phyloP scores from a whole-genome alignment of 2,113 vertebrate species.

The Cynopterus brachyotis region DNA sequence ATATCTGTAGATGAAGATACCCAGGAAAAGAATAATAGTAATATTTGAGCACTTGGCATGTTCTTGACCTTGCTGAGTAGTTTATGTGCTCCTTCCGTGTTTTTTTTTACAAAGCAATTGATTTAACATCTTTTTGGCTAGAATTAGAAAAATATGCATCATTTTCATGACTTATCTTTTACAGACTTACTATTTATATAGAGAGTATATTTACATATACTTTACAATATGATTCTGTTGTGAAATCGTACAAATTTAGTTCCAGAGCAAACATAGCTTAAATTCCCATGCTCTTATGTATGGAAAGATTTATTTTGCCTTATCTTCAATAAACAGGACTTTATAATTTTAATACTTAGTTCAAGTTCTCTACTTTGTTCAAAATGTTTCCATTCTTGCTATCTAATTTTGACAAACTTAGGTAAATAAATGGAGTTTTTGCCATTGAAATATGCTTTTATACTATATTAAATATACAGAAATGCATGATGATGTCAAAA shows the following conservation, averaged over 20 bases:
- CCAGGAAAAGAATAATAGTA: background rate
- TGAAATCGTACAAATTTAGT: background rate
- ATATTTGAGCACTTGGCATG: background rate
- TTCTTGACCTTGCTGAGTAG: background rate
- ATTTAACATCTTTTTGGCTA: background rate
- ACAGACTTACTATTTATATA: background rate
- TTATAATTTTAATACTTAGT: background rate
- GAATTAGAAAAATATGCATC: background rate
- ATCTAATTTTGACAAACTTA: conserved; percentile 35
- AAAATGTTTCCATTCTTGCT: conserved; percentile 20
- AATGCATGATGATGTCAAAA: background rate
- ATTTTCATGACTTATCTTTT: background rate
- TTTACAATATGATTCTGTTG: background rate
- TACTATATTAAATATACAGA: background rate
- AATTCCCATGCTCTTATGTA: background rate
- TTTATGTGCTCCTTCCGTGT: background rate
- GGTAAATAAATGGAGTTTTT: conserved; percentile 2
- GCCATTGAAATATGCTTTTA: background rate
- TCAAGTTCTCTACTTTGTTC: background rate
- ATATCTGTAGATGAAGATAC: background rate
- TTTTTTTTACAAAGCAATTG: background rate
- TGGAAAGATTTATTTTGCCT: background rate
- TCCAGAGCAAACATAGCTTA: background rate
- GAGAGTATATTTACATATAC: background rate
- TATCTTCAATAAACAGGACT: background rate